Evolutionary conservation across 2,888 invertebrate genomes (phyloP).

Genomic region (Temnothorax ravouxi): DNA sequence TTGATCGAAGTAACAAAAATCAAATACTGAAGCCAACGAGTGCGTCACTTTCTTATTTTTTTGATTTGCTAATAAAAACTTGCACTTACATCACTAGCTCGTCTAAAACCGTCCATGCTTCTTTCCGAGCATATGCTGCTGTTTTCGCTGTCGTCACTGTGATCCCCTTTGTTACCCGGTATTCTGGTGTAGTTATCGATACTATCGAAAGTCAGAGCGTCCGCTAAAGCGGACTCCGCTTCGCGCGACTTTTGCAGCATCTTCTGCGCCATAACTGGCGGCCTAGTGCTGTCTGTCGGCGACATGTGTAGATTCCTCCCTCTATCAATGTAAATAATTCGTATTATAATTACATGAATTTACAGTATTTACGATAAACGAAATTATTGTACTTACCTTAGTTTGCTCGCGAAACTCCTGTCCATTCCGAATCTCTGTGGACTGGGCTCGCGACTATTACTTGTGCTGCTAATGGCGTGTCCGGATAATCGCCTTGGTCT

Average conservation of each 20-base stretch:
- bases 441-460: slow-evolving; percentile 86
- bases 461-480: slow-evolving; percentile 83
- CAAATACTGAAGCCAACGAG: background rate
- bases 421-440: slow-evolving; percentile 86
- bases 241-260: slow-evolving; percentile 95
- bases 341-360: background rate
- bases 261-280: slow-evolving; percentile 92
- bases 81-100: slow-evolving; percentile 92
- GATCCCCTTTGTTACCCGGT: slow-evolving; percentile 88
- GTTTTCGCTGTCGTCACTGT: slow-evolving; percentile 96
- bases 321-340: slow-evolving; percentile 68
- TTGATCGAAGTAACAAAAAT: slow-evolving; percentile 24
- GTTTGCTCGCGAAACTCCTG: slow-evolving; percentile 82
- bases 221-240: slow-evolving; percentile 94
- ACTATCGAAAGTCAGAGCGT: slow-evolving; percentile 88
- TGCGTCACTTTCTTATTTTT: background rate
- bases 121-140: slow-evolving; percentile 98
- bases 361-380: background rate
- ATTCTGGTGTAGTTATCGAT: slow-evolving; percentile 83
- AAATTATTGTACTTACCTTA: slow-evolving; percentile 73
- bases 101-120: slow-evolving; percentile 93
- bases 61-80: background rate
- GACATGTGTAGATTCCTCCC: slow-evolving; percentile 84
- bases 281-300: slow-evolving; percentile 87
- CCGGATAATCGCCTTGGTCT: slow-evolving; percentile 91